Base-by-base conservation (phyloP, 2,797 vertebrate genomes). In the Phrynocephalus vlangalii region DNA sequence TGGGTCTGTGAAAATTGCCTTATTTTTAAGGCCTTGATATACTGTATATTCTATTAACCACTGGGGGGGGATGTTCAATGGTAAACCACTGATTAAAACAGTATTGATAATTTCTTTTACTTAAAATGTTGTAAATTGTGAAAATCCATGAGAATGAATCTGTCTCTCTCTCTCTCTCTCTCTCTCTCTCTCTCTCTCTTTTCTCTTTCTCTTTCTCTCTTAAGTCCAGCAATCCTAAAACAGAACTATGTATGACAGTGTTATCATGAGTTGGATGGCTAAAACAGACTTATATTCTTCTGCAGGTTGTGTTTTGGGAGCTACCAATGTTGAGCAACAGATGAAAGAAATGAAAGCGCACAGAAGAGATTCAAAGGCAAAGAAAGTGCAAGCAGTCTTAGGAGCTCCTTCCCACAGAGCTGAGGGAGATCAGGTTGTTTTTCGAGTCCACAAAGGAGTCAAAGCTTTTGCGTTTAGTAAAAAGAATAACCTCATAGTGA, bases 401-500 rank as follows among this genome's bases (percentile, higher is more conserved):
- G 87, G 88, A 95, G 77, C 89, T 80, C 95, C 97, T 63, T 96
- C 94, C 88, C 93, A 81, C 73, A 92, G 95, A 82, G 90, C 94
- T 0, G n/a, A 94, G 5, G 86, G 90, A 79, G 95, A 97, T 94
- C 97, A 97, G 93, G 95, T 52, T 0, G 82, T 96, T 30, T 97
- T 98, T 91, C 87, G 33, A 33, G 68, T 96, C 79, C 89, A 93
- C 91, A 97, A 96, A 95, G 97, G 96, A 70, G 95, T 96, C 75
- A 97, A 96, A 94, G 92, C 90, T 0, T 98, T 98, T 95, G 97
- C 91, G 6, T 93, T 97, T 78, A 96, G 94, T 85, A 94, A 95
- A 82, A 97, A 93, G 82, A 95, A 89, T 30, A 96, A 96, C 85
- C 87, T 98, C 90, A 88, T 97, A 85, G 94, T 97, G 86, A 97